Base-by-base conservation (phyloP, 2,797 vertebrate genomes). In the Pempheris klunzingeri region DNA sequence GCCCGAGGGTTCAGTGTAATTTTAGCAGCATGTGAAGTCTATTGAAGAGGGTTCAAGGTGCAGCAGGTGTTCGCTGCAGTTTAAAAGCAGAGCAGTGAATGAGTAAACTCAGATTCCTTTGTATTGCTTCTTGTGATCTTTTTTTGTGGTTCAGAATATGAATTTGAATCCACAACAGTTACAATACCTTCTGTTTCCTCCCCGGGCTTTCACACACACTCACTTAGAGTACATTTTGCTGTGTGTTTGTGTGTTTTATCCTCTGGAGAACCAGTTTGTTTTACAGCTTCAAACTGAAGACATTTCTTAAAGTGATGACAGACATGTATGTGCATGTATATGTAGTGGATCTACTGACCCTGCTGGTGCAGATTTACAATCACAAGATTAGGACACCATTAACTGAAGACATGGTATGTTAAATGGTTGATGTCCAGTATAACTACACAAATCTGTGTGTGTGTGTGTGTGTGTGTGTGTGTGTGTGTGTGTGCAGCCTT, bases 371-470 rank as follows among this genome's bases (percentile, higher is more conserved):
- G n/a, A n/a, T n/a, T n/a, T n/a, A n/a, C n/a, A n/a, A n/a, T n/a
- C n/a, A n/a, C n/a, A 36, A 14, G 44, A 24, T 36, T 1, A 18
- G 13, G 28, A 46, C n/a, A 7, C 43, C 4, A 41, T 41, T 20
- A 28, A 41, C 13, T 41, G 3, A 38, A 43, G 24, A 43, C 12
- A n/a, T 10, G 30, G 4, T 4, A 17, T 49, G 30, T 2, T 63
- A 11, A 34, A 60, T 18, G 39, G 13, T 13, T 59, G 66, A 55
- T 30, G 14, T n/a, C 52, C 20, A 13, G 4, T 30, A 13, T 67
- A 43, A 30, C 30, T 15, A 41, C 26, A 11, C 14, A 15, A 20
- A 43, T 28, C 43, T 87, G 18, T 88, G 55, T 85, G 47, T 81
- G n/a, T n/a, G n/a, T n/a, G n/a, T n/a, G n/a, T n/a, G n/a, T n/a